Evolutionary conservation across 2,797 vertebrate species (phyloP), one percentile per base, ranked within the genome.

Genomic region (Scyliorhinus canicula): DNA sequence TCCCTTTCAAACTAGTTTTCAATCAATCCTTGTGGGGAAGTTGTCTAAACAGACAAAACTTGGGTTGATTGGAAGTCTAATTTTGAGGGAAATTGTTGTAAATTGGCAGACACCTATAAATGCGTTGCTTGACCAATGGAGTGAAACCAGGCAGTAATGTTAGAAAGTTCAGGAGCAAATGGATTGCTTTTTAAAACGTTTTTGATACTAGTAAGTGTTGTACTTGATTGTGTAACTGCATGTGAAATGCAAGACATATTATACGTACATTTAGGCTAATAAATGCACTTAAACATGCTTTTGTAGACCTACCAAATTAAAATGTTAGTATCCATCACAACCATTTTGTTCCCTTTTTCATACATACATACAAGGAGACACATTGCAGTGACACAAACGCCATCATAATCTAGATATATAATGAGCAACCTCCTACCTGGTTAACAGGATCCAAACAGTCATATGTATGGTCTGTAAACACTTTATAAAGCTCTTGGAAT

Each of bases 401-500:
- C n/a, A 21, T 44, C 21, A 9, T 26, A 24, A 91, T 44, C 21
- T 91, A 21, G 8, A 65, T 19, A 24, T 44, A 63, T 26, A 21
- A 44, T 21, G 24, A 50, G n/a, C 26, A 52, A 19, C 12, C 47
- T 60, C 50, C 0, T 97, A 99, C 99, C 98, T 0, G 86, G 90
- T 97, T 98, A 95, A 95, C 95, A 79, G 97, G 96, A 82, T 99
- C 98, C 95, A 99, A 96, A 95, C 98, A 99, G 97, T 99, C 95
- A 0, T 97, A 97, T 4, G 97, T 96, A 67, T 96, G 96, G 95
- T 98, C 98, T 57, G 97, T 97, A 95, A 99, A 97, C 31, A 96
- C 71, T 96, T 96, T 98, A 96, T 96, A 98, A 0, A 94, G 95
- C 50, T 99, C 98, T 95, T 97, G 96, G 95, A 99, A 99, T 95